Conservation (phyloP, 2,888 invertebrate species). For the Noctua janthe region DNA sequence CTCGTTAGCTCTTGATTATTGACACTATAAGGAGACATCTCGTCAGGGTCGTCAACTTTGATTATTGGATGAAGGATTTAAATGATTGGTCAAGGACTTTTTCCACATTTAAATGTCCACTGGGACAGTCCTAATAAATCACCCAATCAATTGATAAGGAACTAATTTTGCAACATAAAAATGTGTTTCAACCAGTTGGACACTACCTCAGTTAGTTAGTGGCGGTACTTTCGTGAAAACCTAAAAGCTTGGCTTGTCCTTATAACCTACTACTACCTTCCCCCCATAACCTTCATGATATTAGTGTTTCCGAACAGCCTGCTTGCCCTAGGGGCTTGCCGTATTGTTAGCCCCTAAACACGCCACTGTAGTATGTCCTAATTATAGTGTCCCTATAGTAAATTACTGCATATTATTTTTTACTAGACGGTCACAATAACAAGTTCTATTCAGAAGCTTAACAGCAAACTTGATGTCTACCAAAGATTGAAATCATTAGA, state of each 20-base stretch:
- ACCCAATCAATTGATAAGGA: neutral
- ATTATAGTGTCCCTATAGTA: no score
- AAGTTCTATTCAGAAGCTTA: neutral
- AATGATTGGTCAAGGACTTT: neutral
- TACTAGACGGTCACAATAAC: neutral
- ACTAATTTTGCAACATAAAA: neutral
- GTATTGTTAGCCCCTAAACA: no score
- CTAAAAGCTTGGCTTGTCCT: no score
- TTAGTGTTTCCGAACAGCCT: no score
- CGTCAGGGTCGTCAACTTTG: conserved; percentile 45
- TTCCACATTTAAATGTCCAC: neutral
- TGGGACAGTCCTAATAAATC: neutral
- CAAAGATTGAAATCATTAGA: neutral
- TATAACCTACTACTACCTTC: no score
- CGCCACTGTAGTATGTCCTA: no score
- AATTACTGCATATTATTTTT: no score
- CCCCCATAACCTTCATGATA: no score
- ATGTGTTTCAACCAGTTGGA: neutral
- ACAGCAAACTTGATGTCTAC: no score
- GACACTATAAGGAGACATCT: conserved; percentile 59
- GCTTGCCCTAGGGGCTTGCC: no score
- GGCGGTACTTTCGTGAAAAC: no score
- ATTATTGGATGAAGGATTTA: neutral
- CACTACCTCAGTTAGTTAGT: no score
- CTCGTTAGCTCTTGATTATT: conserved; percentile 65